Base-by-base conservation (phyloP, 1,140 invertebrate species). In the Teleopsis dalmanni region DNA sequence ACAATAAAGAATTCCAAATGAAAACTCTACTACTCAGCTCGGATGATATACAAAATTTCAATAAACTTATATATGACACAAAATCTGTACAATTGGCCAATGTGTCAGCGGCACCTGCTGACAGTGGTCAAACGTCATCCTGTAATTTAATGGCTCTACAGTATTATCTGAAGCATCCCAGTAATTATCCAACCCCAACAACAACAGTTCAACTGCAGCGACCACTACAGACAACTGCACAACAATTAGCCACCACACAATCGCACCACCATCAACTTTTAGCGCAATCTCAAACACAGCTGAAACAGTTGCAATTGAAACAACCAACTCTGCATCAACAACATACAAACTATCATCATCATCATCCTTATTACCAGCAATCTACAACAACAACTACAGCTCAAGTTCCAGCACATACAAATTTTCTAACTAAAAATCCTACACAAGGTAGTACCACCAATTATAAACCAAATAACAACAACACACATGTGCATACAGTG, bases 81-180 rank as follows among this genome's bases (percentile, higher is more conserved):
- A 65, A 65, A 38, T 58, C n/a, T n/a, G n/a, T n/a, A n/a, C n/a
- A n/a, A n/a, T n/a, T 58, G 27, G 62, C 62, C 5, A 40, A 38
- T 48, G 11, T 48, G 14, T n/a, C n/a, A n/a, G n/a, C n/a, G 27
- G 36, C 27, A 33, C 14, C 40, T n/a, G n/a, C n/a, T 34, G 23
- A n/a, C 37, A 33, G 47, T 49, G 49, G 26, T 31, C 25, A 38
- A 46, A 27, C 47, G 52, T 52, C 50, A 53, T 52, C 52, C 57
- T 25, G 31, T 37, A 35, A 31, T 43, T 44, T 68, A 31, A 68
- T 68, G 65, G 62, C 65, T 4, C 47, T 67, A 40, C 65, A 68
- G n/a, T 67, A 68, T 49, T 68, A 68, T 55, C 52, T 68, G 14
- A 68, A 68, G 18, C 62, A 68, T 61, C 65, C 62, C 33, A 60